A percentile compares a stretch with the other conserved stretches of the same genome.
Evolutionary conservation across 2,113 vertebrate genomes (phyloP).

Genomic region (Crocuta crocuta): DNA sequence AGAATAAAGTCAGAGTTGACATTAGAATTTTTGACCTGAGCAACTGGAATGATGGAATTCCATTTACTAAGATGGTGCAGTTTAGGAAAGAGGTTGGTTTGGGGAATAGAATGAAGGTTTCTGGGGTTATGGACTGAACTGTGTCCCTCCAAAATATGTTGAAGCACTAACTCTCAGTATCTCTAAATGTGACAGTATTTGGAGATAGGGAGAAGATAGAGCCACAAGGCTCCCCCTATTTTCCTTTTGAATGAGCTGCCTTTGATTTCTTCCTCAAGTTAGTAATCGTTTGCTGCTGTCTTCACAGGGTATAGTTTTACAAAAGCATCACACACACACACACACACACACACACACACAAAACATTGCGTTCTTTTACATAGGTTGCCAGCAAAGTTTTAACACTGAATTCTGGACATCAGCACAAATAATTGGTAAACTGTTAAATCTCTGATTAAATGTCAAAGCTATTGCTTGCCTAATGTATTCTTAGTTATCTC

Average conservation of each 20-base stretch:
- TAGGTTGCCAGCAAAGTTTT: neutral
- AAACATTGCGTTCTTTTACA: neutral
- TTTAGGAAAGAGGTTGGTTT: neutral
- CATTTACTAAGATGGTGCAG: neutral
- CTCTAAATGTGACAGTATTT: neutral
- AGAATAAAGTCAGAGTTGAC: neutral
- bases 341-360: too few species aligned
- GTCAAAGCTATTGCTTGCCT: neutral
- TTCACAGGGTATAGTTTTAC: neutral
- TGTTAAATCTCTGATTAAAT: constrained; percentile 29
- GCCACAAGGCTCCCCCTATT: neutral
- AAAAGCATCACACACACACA: neutral
- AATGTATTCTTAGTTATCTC: neutral
- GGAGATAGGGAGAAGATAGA: neutral
- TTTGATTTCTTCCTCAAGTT: neutral
- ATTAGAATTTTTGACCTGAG: neutral
- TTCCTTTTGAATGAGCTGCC: neutral
- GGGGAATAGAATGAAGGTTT: neutral
- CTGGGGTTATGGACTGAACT: neutral
- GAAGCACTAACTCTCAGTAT: neutral
- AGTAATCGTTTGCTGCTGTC: neutral
- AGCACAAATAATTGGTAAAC: neutral
- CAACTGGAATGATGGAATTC: neutral
- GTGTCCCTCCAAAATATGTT: neutral
- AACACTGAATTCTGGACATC: constrained; percentile 7